Evolutionary conservation across 2,113 vertebrate genomes (phyloP).

Genomic region (Notiomystis cincta): DNA sequence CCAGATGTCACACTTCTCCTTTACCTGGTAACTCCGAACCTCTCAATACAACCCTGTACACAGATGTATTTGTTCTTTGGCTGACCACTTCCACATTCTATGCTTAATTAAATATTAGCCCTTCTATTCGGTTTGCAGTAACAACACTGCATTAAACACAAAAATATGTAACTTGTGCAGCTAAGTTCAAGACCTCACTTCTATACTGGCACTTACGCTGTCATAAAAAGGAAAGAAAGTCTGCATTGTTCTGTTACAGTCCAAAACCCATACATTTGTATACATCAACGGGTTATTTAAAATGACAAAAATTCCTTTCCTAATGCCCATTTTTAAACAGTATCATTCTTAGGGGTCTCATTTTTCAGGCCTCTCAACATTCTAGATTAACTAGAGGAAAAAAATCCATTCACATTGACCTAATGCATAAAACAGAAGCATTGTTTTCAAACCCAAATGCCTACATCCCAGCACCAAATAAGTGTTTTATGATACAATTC

Average conservation of each 20-base stretch:
- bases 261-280: not conserved
- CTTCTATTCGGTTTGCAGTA: not conserved
- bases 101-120: not conserved
- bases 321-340: not conserved
- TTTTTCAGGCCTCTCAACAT: not conserved
- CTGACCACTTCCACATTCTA: not conserved
- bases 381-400: not conserved
- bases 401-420: not conserved
- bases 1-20: slow-evolving; percentile 63
- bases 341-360: not conserved
- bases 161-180: not conserved
- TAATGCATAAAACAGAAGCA: not conserved
- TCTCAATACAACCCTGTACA: not conserved
- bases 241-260: not conserved
- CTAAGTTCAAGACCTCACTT: not conserved
- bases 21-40: not conserved
- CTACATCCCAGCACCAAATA: not conserved
- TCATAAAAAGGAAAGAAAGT: not conserved
- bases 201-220: accelerated
- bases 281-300: not conserved
- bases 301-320: not conserved
- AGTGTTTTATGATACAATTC: not conserved
- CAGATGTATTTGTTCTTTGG: not conserved
- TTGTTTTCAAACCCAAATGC: not conserved
- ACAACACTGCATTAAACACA: not conserved